phyloP scores from a whole-genome alignment of 1,140 invertebrate genomes.

The Pogonognathellus flavescens region DNA sequence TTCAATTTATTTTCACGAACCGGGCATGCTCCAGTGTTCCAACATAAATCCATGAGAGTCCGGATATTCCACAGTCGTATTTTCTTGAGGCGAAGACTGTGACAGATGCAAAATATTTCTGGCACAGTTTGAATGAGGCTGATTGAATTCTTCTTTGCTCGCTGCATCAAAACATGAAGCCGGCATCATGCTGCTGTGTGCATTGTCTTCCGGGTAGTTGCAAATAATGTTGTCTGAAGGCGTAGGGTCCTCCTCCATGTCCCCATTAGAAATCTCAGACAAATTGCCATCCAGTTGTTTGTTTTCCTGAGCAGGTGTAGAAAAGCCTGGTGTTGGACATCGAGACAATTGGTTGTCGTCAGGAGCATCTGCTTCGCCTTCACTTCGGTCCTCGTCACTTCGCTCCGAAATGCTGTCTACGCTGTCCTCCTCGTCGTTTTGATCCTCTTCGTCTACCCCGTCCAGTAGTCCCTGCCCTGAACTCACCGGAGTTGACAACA shows the following conservation, averaged over 20 bases:
- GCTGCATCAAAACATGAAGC: neutral
- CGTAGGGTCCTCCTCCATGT: neutral
- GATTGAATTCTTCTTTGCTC: neutral
- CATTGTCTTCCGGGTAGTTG: neutral
- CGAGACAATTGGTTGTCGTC: neutral
- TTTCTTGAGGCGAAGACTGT: neutral
- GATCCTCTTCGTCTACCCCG: constrained; percentile 17
- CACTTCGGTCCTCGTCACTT: constrained; percentile 39
- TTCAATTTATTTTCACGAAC: too few relatives aligned
- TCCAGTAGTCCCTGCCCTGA: neutral
- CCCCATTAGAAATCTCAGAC: constrained; percentile 6
- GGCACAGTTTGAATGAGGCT: neutral
- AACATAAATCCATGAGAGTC: constrained; percentile 5
- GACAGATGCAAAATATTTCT: constrained; percentile 13
- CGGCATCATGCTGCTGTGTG: neutral
- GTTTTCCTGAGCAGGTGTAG: constrained; percentile 8
- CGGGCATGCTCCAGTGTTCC: neutral
- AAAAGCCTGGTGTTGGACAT: constrained; percentile 4
- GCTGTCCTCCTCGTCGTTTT: constrained; percentile 30
- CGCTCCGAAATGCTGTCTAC: constrained; percentile 13
- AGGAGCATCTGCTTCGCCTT: neutral
- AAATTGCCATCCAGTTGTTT: neutral
- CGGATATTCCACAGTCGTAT: neutral
- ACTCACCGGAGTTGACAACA: neutral
- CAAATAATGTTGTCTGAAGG: neutral